Evolutionary conservation across 2,113 vertebrate genomes (phyloP).

Genomic region (Colius striatus): DNA sequence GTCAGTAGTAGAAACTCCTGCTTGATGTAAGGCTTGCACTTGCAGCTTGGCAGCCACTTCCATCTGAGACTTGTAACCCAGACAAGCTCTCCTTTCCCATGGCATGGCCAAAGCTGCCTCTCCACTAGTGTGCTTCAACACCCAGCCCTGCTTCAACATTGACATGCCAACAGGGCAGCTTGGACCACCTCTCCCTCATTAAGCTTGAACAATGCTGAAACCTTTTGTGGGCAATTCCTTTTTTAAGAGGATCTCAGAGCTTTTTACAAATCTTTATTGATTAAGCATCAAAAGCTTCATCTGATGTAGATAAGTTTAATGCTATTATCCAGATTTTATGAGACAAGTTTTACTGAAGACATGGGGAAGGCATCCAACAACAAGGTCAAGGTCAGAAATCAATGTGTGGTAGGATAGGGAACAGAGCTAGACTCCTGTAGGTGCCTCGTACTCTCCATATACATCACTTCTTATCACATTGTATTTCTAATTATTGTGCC

Average conservation of each 20-base stretch:
- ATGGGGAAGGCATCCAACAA: not conserved
- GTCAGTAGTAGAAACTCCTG: not conserved
- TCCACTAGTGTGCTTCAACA: not conserved
- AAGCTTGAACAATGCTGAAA: not conserved
- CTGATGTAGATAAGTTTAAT: conserved; percentile 57
- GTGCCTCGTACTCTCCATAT: not conserved
- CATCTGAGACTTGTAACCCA: not conserved
- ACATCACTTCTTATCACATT: not conserved
- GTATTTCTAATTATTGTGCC: not conserved
- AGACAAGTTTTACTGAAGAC: conserved; percentile 51
- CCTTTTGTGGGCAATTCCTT: not conserved
- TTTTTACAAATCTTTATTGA: conserved; percentile 57
- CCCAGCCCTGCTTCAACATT: not conserved
- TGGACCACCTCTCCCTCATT: not conserved
- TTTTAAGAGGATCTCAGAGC: not conserved
- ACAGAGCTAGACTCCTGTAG: not conserved
- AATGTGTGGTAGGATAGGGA: not conserved
- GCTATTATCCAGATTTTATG: conserved; percentile 44
- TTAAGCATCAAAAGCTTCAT: conserved; percentile 58
- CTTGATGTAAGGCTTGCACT: not conserved
- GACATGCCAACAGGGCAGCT: not conserved
- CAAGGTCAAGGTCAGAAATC: conserved; percentile 46
- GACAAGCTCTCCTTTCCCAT: not conserved
- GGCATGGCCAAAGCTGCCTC: not conserved
- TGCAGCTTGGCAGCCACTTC: not conserved